Evolutionary conservation across 23 tunicate species (phyloP).

Genomic region (Clavelina lepadiformis): DNA sequence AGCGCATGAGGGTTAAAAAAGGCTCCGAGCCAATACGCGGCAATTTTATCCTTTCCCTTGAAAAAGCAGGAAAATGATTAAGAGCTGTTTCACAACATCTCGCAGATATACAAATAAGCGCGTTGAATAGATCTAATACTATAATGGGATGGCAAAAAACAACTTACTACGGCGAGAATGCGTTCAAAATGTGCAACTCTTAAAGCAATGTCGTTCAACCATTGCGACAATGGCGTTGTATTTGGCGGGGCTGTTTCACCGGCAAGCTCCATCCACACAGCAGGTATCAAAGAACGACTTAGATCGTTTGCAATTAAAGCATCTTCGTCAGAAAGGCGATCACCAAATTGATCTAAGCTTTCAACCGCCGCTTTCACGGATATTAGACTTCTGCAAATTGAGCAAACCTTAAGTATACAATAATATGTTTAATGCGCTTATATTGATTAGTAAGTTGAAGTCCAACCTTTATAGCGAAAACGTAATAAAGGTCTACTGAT

Average conservation of each 20-base stretch:
- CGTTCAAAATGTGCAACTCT: constrained; percentile 77
- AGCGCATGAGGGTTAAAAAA: constrained; percentile 74
- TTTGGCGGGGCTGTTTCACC: constrained; percentile 77
- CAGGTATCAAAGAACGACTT: constrained; percentile 57
- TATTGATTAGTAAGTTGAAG: too few species aligned
- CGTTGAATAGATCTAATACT: neutral
- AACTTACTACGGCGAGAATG: constrained; percentile 64
- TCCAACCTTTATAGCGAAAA: too few species aligned
- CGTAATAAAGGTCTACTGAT: too few species aligned
- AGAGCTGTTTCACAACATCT: neutral
- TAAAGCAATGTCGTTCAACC: constrained; percentile 59
- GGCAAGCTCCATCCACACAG: constrained; percentile 73
- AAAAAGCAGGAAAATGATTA: neutral
- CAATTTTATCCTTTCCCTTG: constrained; percentile 77
- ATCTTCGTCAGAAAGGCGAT: constrained; percentile 57
- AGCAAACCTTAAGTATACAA: neutral
- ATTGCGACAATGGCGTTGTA: constrained; percentile 50
- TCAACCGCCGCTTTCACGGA: constrained; percentile 66
- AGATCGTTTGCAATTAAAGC: constrained; percentile 57
- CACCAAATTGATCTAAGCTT: constrained; percentile 72
- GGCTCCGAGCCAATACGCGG: constrained; percentile 92
- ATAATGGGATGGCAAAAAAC: neutral
- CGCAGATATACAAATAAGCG: neutral
- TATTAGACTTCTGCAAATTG: constrained; percentile 33
- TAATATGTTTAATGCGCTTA: neutral